Evolutionary conservation across 2,797 vertebrate genomes (phyloP).

Genomic region (Sebastes cheni): DNA sequence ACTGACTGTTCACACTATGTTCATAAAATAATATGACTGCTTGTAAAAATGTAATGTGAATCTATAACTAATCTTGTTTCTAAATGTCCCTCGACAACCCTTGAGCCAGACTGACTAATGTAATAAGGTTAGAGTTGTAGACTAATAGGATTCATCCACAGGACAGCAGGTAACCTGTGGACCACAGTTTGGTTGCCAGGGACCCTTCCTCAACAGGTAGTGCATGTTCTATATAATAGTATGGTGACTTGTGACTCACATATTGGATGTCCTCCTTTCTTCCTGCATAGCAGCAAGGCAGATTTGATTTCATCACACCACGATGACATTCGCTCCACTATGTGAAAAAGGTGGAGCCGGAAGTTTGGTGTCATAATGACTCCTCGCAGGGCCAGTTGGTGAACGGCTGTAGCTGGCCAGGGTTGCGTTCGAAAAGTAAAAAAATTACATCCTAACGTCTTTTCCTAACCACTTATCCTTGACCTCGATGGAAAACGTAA

Average conservation of each 20-base stretch:
- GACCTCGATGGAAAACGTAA: no score
- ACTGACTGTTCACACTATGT: background rate
- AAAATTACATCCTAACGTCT: no score
- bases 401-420: no score
- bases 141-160: background rate
- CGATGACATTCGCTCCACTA: background rate
- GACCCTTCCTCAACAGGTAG: background rate
- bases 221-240: background rate
- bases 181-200: background rate
- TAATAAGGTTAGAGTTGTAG: background rate
- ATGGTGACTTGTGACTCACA: background rate
- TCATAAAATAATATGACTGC: constrained; percentile 39
- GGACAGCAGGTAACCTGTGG: background rate
- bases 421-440: no score
- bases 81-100: constrained; percentile 14
- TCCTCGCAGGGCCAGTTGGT: no score
- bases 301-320: background rate
- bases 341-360: background rate
- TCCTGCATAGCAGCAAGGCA: background rate
- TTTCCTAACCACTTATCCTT: no score
- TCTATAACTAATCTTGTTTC: background rate
- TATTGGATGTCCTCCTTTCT: background rate
- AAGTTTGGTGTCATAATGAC: no score
- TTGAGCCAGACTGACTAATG: background rate
- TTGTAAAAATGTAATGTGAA: constrained; percentile 37